Conservation (phyloP, 2,797 vertebrate genomes). For the Rallus crepitans region DNA sequence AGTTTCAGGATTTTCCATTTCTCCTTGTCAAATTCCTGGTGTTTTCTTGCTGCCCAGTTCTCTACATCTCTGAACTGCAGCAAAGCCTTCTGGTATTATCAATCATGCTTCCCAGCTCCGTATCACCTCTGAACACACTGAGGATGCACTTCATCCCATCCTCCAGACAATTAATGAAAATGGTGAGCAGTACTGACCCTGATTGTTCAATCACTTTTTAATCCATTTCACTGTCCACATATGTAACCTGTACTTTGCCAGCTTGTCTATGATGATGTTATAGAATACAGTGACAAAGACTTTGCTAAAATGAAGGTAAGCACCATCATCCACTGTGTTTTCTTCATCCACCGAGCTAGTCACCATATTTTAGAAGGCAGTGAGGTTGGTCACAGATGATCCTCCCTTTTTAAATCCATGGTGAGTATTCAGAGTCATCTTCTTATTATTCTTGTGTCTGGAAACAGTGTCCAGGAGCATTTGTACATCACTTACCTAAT, state of each 20-base stretch:
- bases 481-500: not conserved
- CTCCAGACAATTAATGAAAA: not conserved
- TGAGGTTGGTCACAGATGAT: not conserved
- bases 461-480: not conserved
- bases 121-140: not conserved
- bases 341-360: not conserved
- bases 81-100: not conserved
- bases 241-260: not conserved
- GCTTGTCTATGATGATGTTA: not conserved
- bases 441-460: not conserved
- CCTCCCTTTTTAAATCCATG: not conserved
- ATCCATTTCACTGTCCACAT: not conserved
- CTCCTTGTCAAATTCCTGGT: not conserved
- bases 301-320: not conserved
- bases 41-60: not conserved
- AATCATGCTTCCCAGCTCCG: not conserved
- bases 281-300: not conserved
- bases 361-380: not conserved
- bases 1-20: not conserved
- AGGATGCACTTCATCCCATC: not conserved
- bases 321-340: not conserved
- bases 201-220: not conserved
- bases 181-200: not conserved
- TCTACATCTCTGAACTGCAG: not conserved
- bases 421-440: not conserved